phyloP scores from a whole-genome alignment of 1,140 invertebrate genomes.

The Ephestia elutella region DNA sequence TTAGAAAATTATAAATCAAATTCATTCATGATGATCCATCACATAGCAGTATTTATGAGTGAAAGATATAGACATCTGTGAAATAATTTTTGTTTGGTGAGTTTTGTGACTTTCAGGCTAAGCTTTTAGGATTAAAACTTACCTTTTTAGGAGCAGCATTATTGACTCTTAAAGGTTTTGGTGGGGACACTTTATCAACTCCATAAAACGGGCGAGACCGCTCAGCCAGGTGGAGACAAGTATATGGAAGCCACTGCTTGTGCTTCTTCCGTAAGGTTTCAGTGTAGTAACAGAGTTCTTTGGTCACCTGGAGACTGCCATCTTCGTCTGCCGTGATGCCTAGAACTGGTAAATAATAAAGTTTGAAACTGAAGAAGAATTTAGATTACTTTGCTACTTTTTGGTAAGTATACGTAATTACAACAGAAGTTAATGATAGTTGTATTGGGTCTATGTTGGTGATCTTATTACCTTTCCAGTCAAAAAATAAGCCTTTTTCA shows the following conservation, averaged over 20 bases:
- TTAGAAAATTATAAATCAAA: no score
- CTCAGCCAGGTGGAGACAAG: conserved; percentile 48
- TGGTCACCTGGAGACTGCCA: conserved; percentile 34
- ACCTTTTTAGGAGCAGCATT: conserved; percentile 41
- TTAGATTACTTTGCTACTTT: no score
- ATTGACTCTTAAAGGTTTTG: conserved; percentile 20
- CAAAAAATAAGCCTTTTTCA: conserved; percentile 57
- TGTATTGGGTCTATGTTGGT: background rate
- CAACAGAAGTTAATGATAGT: background rate
- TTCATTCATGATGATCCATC: no score
- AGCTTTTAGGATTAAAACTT: no score
- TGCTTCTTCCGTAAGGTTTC: conserved; percentile 43
- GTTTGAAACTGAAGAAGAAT: no score
- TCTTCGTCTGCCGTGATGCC: conserved; percentile 45
- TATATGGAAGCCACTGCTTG: conserved; percentile 59
- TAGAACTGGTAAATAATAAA: conserved; percentile 41
- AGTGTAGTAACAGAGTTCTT: conserved; percentile 59
- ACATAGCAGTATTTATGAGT: no score
- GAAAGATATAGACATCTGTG: no score
- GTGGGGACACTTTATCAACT: conserved; percentile 20
- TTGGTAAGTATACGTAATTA: no score
- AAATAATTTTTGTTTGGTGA: no score
- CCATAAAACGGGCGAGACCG: conserved; percentile 62
- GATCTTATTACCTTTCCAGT: conserved; percentile 47
- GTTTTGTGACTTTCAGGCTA: no score